Percentiles rank a stretch among this genome's conserved stretches.
Evolutionary conservation across 2,888 invertebrate genomes (phyloP).

Genomic region (Phanerotoma sp.): DNA sequence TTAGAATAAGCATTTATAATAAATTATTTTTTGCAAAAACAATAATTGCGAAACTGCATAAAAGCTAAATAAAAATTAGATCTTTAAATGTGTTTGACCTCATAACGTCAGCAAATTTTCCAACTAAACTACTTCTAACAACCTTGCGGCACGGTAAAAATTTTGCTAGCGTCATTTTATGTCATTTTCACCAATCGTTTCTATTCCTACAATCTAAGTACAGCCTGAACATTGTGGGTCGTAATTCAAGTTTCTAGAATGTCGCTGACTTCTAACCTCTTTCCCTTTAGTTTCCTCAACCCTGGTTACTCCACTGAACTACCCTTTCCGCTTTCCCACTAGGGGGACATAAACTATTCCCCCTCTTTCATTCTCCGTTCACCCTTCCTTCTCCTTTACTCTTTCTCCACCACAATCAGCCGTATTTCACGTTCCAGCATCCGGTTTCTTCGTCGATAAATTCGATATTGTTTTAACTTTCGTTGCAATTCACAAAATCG

Average conservation of each 20-base stretch:
- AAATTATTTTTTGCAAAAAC: too few species aligned
- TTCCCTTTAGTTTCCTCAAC: constrained; percentile 6
- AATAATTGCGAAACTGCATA: too few species aligned
- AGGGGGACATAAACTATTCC: constrained; percentile 4
- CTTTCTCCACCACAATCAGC: constrained; percentile 23
- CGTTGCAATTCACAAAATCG: constrained; percentile 43
- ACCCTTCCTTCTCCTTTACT: constrained; percentile 11
- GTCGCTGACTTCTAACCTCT: constrained; percentile 35
- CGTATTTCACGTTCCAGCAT: constrained; percentile 40
- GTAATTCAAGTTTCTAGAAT: constrained; percentile 37
- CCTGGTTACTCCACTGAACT: constrained; percentile 13
- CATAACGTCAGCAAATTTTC: background rate
- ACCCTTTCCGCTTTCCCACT: constrained; percentile 12
- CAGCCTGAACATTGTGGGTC: constrained; percentile 35
- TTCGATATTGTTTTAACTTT: constrained; percentile 58
- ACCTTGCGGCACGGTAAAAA: constrained; percentile 30
- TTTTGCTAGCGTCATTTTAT: constrained; percentile 38
- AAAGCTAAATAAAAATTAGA: too few species aligned
- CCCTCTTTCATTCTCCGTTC: constrained; percentile 6
- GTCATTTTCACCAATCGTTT: constrained; percentile 46
- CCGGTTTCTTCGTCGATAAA: constrained; percentile 49
- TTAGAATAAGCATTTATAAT: too few species aligned
- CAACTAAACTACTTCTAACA: constrained; percentile 10
- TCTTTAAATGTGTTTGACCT: background rate
- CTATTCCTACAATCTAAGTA: constrained; percentile 38